These are phyloP conservation scores for Gallinago media DNA, from an alignment of 2,113 vertebrate species.

Conservation along the genomic window DNA sequence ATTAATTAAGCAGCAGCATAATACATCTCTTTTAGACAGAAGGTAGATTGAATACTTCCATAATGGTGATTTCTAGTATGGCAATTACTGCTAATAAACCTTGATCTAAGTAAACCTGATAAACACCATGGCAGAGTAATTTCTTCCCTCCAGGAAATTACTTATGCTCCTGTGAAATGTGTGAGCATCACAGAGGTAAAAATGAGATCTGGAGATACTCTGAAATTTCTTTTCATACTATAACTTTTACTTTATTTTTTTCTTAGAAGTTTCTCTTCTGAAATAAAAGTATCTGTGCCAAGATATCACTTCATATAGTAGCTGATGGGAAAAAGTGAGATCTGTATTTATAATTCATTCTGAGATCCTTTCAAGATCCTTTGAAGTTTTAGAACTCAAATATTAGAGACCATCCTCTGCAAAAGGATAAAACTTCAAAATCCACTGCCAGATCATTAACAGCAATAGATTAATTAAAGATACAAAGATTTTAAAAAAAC, in stretches of 20 bases:
- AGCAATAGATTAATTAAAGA: background rate
- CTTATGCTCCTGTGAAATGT: background rate
- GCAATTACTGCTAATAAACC: background rate
- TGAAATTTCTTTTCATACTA: background rate
- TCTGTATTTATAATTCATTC: background rate
- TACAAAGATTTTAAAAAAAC: background rate
- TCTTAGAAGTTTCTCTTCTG: background rate
- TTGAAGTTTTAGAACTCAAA: background rate
- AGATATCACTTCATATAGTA: background rate
- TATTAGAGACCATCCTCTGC: background rate
- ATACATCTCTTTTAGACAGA: background rate
- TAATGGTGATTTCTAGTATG: background rate
- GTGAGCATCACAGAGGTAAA: background rate
- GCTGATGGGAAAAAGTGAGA: background rate
- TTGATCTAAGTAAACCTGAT: slow-evolving; percentile 10
- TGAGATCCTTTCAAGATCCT: slow-evolving; percentile 1
- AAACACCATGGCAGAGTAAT: background rate
- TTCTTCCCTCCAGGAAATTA: background rate
- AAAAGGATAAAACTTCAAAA: slow-evolving; percentile 18
- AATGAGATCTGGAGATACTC: background rate
- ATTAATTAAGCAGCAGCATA: slow-evolving; percentile 7
- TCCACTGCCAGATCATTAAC: background rate
- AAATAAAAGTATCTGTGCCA: background rate
- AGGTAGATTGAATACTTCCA: background rate
- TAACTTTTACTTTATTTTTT: background rate